These are phyloP conservation scores for Agrenia bidenticulata DNA, from an alignment of 2,888 invertebrate species.

Conservation along the genomic window DNA sequence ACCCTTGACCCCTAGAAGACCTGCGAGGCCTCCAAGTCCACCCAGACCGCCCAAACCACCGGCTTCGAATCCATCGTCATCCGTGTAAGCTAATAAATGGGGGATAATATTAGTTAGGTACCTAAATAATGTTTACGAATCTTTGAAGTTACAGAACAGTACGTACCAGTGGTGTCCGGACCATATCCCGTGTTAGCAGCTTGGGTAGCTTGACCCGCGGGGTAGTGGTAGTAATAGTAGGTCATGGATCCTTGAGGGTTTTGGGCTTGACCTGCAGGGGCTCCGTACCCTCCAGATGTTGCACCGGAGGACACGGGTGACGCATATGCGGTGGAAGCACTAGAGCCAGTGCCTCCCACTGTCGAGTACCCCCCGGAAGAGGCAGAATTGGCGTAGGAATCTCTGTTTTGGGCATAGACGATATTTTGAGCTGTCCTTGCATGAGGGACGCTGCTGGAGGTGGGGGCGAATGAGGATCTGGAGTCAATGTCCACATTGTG, in stretches of 20 bases:
- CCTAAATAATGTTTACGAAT: background rate
- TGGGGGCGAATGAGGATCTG: constrained; percentile 31
- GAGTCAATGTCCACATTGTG: constrained; percentile 17
- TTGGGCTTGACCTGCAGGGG: constrained; percentile 23
- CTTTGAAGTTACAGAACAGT: too few relatives aligned
- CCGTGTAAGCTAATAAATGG: constrained; percentile 1
- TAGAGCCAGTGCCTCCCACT: constrained; percentile 22
- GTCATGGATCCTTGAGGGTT: constrained; percentile 47
- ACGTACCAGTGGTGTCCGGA: constrained; percentile 41
- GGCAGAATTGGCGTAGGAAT: constrained; percentile 41
- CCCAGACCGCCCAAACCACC: constrained; percentile 43
- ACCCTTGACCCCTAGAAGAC: constrained; percentile 19
- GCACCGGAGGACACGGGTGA: background rate
- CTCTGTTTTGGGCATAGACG: constrained; percentile 47
- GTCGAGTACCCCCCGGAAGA: constrained; percentile 36
- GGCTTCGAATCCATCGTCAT: constrained; percentile 37
- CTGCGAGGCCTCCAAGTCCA: constrained; percentile 33
- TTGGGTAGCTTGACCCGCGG: constrained; percentile 15
- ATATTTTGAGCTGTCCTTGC: constrained; percentile 25
- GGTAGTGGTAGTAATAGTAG: constrained; percentile 51
- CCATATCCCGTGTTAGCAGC: constrained; percentile 16
- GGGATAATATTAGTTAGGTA: background rate
- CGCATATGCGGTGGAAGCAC: constrained; percentile 14
- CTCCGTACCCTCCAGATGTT: constrained; percentile 22
- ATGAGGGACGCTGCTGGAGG: constrained; percentile 6